phyloP scores from a whole-genome alignment of 2,113 vertebrate genomes.

The Prionailurus viverrinus region DNA sequence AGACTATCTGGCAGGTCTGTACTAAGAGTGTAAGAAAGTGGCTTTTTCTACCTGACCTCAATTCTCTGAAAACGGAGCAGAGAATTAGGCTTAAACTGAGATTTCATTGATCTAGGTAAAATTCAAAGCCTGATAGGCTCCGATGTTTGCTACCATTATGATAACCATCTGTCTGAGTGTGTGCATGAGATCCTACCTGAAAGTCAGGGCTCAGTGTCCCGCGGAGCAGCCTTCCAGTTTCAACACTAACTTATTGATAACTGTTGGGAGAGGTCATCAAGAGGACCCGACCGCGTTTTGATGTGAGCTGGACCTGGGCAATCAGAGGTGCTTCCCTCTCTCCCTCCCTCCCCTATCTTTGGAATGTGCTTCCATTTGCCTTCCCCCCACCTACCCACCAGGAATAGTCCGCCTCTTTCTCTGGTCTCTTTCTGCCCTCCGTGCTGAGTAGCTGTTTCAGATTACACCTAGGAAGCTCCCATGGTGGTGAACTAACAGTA shows the following conservation, averaged over 20 bases:
- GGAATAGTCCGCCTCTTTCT: neutral
- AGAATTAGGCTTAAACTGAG: neutral
- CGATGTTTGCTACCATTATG: neutral
- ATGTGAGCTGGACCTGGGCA: neutral
- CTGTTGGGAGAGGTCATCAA: neutral
- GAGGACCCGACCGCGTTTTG: neutral
- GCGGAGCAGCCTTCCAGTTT: neutral
- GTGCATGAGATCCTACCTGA: neutral
- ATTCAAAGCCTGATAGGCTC: neutral
- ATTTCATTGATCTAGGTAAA: constrained; percentile 20
- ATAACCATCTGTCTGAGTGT: neutral
- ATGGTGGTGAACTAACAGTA: neutral
- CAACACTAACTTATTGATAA: neutral
- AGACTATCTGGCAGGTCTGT: neutral
- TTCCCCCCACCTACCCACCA: neutral
- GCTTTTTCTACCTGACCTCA: constrained; percentile 7
- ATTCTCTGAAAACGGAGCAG: neutral
- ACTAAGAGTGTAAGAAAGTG: neutral
- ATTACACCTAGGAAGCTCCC: neutral
- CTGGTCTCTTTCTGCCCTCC: neutral
- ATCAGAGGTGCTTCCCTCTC: neutral
- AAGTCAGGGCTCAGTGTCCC: neutral
- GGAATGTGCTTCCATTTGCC: neutral
- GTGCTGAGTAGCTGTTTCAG: neutral
- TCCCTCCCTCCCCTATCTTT: neutral